Conservation (phyloP, 30 jellyfish, hydroid and myxozoan species). For the Pelagia noctiluca region DNA sequence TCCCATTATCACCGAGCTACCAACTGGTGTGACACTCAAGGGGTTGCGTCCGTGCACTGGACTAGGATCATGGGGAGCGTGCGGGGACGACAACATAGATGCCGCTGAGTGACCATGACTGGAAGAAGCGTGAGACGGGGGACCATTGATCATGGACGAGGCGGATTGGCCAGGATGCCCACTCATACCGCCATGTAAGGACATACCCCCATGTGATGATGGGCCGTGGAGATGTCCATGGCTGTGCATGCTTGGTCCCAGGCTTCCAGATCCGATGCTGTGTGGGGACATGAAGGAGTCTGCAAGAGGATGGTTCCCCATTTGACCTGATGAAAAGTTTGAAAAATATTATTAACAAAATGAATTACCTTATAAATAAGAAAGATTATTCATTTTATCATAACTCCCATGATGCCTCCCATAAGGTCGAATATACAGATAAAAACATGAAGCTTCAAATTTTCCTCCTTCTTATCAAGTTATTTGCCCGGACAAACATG, state of each 20-base stretch:
- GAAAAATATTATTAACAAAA: too few species aligned
- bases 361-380: too few species aligned
- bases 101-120: background rate
- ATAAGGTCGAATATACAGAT: too few species aligned
- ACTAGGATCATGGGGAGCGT: background rate
- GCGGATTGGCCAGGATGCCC: background rate
- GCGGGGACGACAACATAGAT: background rate
- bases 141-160: background rate
- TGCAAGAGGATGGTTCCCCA: background rate
- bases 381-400: too few species aligned
- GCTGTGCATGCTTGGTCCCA: background rate
- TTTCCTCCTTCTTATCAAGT: too few species aligned
- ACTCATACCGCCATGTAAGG: background rate
- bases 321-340: background rate
- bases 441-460: too few species aligned
- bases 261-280: background rate
- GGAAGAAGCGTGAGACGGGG: background rate
- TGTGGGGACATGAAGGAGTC: conserved; percentile 14
- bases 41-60: background rate
- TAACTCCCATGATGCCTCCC: too few species aligned
- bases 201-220: background rate
- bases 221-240: conserved; percentile 14
- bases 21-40: background rate
- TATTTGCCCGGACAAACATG: too few species aligned
- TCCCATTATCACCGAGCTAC: too few species aligned